Evolutionary conservation across 2,113 vertebrate genomes (phyloP).

Genomic region (Tetrax tetrax): DNA sequence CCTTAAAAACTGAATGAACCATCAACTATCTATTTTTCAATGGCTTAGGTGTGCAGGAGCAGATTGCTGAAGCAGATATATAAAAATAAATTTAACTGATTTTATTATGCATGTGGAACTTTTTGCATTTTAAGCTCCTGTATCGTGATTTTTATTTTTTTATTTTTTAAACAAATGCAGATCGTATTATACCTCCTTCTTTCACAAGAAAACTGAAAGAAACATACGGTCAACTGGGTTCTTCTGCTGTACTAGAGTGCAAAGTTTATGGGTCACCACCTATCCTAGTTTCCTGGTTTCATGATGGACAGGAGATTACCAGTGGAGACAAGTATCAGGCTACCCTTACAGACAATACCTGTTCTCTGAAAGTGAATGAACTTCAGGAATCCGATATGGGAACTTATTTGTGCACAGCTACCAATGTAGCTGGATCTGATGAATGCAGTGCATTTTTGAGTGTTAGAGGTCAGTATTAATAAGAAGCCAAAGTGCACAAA

Average conservation of each 20-base stretch:
- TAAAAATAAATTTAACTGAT: not conserved
- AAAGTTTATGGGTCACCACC: constrained; percentile 92
- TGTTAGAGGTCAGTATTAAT: constrained; percentile 90
- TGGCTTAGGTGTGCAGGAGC: not conserved
- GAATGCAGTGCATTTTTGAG: constrained; percentile 85
- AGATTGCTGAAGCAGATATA: not conserved
- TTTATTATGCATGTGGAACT: not conserved
- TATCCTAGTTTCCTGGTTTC: constrained; percentile 91
- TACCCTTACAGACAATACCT: constrained; percentile 88
- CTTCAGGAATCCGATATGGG: constrained; percentile 88
- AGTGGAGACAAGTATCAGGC: constrained; percentile 89
- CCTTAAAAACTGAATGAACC: not conserved
- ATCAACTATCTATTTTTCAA: not conserved
- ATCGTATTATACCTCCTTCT: constrained; percentile 90
- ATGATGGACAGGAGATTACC: constrained; percentile 84
- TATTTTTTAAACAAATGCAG: constrained; percentile 73
- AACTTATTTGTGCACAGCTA: constrained; percentile 86
- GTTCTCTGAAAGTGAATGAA: constrained; percentile 84
- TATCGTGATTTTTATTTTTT: not conserved
- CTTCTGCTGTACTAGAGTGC: constrained; percentile 86
- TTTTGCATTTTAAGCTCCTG: not conserved
- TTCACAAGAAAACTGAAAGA: constrained; percentile 93
- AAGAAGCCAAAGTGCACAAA: not conserved
- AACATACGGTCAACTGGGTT: constrained; percentile 76
- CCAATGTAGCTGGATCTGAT: constrained; percentile 88